A percentile compares a stretch with the other conserved stretches of the same genome.
These are phyloP conservation scores for Aphelenchoides besseyi DNA, from an alignment of 1,140 invertebrate species.

Conservation along the genomic window DNA sequence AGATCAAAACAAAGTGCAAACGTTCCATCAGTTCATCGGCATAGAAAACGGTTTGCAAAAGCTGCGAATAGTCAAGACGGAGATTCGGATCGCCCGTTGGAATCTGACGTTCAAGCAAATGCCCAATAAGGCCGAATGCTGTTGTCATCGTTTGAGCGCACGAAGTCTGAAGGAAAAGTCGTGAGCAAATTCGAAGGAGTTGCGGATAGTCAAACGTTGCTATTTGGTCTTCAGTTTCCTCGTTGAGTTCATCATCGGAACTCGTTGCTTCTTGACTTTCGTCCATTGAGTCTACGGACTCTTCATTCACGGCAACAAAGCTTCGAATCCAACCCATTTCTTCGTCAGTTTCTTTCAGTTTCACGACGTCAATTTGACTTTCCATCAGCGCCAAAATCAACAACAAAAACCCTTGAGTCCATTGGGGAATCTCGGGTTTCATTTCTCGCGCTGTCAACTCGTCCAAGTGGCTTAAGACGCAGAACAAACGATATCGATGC, in stretches of 20 bases:
- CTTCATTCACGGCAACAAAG: neutral
- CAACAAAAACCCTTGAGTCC: neutral
- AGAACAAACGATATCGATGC: neutral
- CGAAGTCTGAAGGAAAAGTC: too few relatives aligned
- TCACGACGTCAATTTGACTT: neutral
- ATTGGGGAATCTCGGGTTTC: neutral
- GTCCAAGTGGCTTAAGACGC: neutral
- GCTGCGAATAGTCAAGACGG: neutral
- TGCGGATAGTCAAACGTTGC: neutral
- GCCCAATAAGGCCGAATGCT: neutral
- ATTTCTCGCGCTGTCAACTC: neutral
- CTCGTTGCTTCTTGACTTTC: neutral
- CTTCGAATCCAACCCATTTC: neutral
- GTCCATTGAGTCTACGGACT: neutral
- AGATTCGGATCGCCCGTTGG: neutral
- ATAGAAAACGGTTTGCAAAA: neutral
- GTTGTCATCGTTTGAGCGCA: neutral
- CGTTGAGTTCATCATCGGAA: neutral
- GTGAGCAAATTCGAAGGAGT: neutral
- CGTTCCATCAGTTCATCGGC: neutral
- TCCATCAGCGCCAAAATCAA: neutral
- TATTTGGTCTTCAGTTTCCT: neutral
- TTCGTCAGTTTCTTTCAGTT: neutral
- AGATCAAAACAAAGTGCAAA: slow-evolving; percentile 1
- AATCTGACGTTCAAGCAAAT: neutral